phyloP scores from a whole-genome alignment of 2,797 vertebrate genomes.

The Acanthurus lineatus region DNA sequence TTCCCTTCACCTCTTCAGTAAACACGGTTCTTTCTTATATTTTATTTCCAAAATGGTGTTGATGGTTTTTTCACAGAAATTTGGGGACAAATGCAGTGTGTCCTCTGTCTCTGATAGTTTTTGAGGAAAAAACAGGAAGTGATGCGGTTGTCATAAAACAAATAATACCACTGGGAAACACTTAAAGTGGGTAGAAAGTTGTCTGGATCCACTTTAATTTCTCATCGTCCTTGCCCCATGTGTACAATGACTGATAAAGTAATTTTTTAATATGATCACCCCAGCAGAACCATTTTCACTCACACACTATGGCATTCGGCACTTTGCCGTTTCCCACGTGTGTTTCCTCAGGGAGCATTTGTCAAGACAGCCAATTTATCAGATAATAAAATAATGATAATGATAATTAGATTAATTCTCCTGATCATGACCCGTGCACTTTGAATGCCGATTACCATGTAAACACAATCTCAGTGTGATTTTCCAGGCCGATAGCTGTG shows the following conservation, averaged over 20 bases:
- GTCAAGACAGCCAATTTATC: constrained; percentile 78
- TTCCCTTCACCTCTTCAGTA: too few species aligned
- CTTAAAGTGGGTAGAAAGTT: too few species aligned
- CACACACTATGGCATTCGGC: constrained; percentile 41
- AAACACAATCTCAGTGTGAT: constrained; percentile 75
- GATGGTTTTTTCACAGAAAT: too few species aligned
- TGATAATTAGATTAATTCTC: constrained; percentile 83
- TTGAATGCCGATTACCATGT: constrained; percentile 78
- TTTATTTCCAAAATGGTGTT: too few species aligned
- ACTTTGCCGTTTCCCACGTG: constrained; percentile 54
- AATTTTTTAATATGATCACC: constrained; percentile 68
- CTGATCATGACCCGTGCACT: constrained; percentile 78
- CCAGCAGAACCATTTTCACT: constrained; percentile 58
- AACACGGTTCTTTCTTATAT: too few species aligned
- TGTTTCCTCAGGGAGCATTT: constrained; percentile 72
- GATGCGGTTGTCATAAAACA: too few species aligned
- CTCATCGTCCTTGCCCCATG: constrained; percentile 33
- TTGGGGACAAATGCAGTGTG: too few species aligned
- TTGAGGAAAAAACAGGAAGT: too few species aligned
- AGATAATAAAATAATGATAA: constrained; percentile 81
- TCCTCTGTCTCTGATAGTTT: too few species aligned
- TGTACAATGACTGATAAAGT: constrained; percentile 51
- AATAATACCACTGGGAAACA: too few species aligned
- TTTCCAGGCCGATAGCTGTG: constrained; percentile 67
- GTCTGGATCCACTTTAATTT: constrained; percentile 32